Evolutionary conservation across 1,140 invertebrate species (phyloP).

Genomic region (Drosophila parvula): DNA sequence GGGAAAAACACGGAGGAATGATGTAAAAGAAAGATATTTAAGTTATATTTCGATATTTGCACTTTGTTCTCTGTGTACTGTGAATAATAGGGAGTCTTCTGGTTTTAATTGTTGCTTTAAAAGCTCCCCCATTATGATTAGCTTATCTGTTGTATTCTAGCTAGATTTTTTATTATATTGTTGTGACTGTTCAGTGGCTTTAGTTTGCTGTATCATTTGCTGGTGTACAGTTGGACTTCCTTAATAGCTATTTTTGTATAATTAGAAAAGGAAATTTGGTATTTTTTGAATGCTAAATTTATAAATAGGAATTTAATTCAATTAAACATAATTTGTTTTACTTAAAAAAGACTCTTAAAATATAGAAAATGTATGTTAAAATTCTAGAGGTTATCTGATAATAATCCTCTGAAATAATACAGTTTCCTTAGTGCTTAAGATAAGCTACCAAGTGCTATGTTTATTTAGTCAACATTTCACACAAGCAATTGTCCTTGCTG

Average conservation of each 20-base stretch:
- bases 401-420: background rate
- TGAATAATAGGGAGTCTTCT: constrained; percentile 11
- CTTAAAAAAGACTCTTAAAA: rapidly evolving
- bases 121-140: constrained; percentile 32
- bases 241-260: background rate
- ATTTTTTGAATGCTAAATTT: background rate
- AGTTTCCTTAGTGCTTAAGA: background rate
- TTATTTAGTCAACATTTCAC: constrained; percentile 29
- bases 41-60: background rate
- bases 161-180: constrained; percentile 47
- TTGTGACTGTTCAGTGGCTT: constrained; percentile 29
- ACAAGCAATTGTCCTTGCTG: background rate
- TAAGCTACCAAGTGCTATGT: background rate
- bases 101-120: constrained; percentile 28
- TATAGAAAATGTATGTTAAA: background rate
- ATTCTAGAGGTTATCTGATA: rapidly evolving
- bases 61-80: constrained; percentile 21
- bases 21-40: constrained; percentile 4
- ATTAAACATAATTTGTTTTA: too few relatives aligned
- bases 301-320: background rate
- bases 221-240: constrained; percentile 7
- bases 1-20: background rate
- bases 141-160: constrained; percentile 35
- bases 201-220: constrained; percentile 19
- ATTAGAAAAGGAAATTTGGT: background rate